phyloP scores from a whole-genome alignment of 2,888 invertebrate species.

The Colletes collaris region DNA sequence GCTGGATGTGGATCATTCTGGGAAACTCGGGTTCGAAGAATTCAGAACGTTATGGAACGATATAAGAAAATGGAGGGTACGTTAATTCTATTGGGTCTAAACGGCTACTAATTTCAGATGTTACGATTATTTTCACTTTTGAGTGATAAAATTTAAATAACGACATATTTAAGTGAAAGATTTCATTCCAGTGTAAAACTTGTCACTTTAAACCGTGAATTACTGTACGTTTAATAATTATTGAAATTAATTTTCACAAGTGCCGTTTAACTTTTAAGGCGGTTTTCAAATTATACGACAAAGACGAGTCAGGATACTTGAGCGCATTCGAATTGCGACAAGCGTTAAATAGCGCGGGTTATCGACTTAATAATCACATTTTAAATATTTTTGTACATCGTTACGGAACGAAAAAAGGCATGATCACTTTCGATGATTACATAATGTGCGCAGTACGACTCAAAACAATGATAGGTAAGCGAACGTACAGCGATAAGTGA shows the following conservation, averaged over 20 bases:
- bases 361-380: slow-evolving; percentile 94
- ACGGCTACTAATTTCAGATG: too few species aligned
- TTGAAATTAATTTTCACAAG: background rate
- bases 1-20: slow-evolving; percentile 95
- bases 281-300: slow-evolving; percentile 93
- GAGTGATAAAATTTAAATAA: too few species aligned
- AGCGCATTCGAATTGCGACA: slow-evolving; percentile 93
- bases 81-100: slow-evolving; percentile 38
- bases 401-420: slow-evolving; percentile 93
- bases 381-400: slow-evolving; percentile 95
- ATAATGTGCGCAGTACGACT: slow-evolving; percentile 96
- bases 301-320: slow-evolving; percentile 90
- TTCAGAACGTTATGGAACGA: slow-evolving; percentile 93
- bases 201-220: too few species aligned
- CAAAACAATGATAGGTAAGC: slow-evolving; percentile 96
- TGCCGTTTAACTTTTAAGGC: slow-evolving; percentile 85
- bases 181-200: too few species aligned
- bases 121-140: too few species aligned
- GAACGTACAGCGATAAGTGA: slow-evolving; percentile 50
- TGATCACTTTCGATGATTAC: slow-evolving; percentile 96
- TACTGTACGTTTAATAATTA: too few species aligned
- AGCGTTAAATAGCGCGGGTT: slow-evolving; percentile 95
- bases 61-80: slow-evolving; percentile 94
- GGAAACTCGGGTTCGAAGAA: slow-evolving; percentile 96
- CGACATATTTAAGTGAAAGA: too few species aligned